phyloP scores from a whole-genome alignment of 2,888 invertebrate genomes.

The Dryadula phaetusa region DNA sequence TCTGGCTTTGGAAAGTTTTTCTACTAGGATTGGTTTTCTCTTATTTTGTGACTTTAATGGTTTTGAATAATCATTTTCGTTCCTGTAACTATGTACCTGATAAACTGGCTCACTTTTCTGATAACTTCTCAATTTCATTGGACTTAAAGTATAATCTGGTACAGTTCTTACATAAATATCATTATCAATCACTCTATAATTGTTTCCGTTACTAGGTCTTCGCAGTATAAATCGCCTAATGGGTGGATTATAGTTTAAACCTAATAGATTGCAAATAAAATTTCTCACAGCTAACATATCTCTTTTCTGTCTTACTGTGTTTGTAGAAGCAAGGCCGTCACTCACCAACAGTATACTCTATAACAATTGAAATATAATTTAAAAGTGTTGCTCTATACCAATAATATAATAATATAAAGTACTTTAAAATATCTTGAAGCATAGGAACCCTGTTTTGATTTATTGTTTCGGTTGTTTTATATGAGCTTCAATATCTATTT shows the following conservation, averaged over 20 bases:
- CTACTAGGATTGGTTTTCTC: neutral
- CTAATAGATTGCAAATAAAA: conserved; percentile 8
- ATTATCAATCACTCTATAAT: conserved; percentile 7
- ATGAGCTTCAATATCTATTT: too few species aligned
- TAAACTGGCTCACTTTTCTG: neutral
- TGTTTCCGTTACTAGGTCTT: neutral
- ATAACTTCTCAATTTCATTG: neutral
- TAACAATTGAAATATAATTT: neutral
- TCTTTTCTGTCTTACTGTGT: conserved; percentile 1
- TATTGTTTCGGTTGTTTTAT: too few species aligned
- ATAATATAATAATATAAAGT: too few species aligned
- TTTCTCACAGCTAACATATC: neutral
- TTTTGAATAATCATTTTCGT: neutral
- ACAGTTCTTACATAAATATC: neutral
- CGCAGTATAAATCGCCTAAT: neutral
- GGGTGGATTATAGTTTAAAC: neutral
- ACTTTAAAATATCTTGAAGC: too few species aligned
- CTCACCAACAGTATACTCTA: conserved; percentile 9
- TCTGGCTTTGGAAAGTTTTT: neutral
- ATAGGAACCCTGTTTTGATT: too few species aligned
- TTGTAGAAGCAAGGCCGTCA: neutral
- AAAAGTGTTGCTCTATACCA: too few species aligned
- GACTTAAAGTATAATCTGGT: neutral
- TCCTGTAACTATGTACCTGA: neutral
- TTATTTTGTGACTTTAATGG: neutral